Percentiles rank a stretch among this genome's conserved stretches.
Conservation (phyloP, 2,888 invertebrate genomes). For the Ashinkailepas kermadecensis region DNA sequence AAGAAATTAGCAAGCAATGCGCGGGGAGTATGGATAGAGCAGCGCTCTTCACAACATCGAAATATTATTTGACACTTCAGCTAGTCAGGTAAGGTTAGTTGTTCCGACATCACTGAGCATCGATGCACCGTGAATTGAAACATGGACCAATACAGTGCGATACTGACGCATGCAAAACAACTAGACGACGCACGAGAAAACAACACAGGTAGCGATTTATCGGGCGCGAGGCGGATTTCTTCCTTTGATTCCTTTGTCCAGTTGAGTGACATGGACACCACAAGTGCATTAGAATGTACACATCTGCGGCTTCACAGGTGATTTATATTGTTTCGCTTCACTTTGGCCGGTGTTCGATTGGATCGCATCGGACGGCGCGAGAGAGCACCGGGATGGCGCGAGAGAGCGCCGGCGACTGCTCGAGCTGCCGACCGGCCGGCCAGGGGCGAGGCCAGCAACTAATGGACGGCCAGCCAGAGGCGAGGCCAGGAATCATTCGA, state of each 20-base stretch:
- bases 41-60: no score
- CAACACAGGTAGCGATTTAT: no score
- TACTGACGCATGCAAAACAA: no score
- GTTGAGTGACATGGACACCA: background rate
- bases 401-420: background rate
- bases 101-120: no score
- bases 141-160: no score
- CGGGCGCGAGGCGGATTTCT: background rate
- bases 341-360: background rate
- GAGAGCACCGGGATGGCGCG: background rate
- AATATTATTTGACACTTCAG: no score
- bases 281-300: slow-evolving; percentile 16
- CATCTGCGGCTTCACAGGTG: slow-evolving; percentile 10
- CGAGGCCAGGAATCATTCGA: background rate
- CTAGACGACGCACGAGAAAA: no score
- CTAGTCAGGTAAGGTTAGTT: no score
- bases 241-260: background rate
- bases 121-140: no score
- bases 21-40: no score
- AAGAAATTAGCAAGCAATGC: no score
- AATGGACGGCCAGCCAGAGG: no score
- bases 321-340: slow-evolving; percentile 19
- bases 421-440: background rate
- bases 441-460: background rate
- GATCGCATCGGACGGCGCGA: background rate